A percentile compares a stretch with the other conserved stretches of the same genome.
These are phyloP conservation scores for Ariolimax columbianus DNA, from an alignment of 2,888 invertebrate genomes.

Conservation along the genomic window DNA sequence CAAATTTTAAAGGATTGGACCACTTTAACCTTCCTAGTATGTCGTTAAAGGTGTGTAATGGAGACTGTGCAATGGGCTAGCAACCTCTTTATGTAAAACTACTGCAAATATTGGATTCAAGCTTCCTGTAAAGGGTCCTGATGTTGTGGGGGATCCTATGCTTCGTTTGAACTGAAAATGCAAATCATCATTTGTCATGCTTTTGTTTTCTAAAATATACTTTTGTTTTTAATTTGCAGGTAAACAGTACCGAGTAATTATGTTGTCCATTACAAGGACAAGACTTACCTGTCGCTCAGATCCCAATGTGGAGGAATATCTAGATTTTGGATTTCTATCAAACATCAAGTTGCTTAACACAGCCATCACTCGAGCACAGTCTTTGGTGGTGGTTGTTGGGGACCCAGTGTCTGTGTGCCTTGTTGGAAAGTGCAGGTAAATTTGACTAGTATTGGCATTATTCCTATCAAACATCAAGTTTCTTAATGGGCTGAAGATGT, in stretches of 20 bases:
- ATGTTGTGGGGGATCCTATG: no score
- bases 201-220: background rate
- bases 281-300: slow-evolving; percentile 84
- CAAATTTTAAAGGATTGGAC: no score
- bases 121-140: no score
- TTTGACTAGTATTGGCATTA: no score
- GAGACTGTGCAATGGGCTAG: no score
- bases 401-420: slow-evolving; percentile 90
- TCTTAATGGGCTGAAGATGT: no score
- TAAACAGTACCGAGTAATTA: slow-evolving; percentile 91
- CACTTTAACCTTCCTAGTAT: no score
- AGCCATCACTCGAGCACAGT: slow-evolving; percentile 89
- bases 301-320: slow-evolving; percentile 79
- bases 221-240: slow-evolving; percentile 75
- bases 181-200: no score
- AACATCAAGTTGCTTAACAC: slow-evolving; percentile 90
- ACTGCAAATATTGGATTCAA: no score
- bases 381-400: slow-evolving; percentile 89
- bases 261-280: slow-evolving; percentile 88
- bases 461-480: slow-evolving; percentile 90
- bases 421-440: slow-evolving; percentile 85
- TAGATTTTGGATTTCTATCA: slow-evolving; percentile 88
- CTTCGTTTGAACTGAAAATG: no score
- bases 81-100: no score
- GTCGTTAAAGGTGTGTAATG: no score